Base-by-base conservation (phyloP, 2,797 vertebrate species). In the Microcaecilia unicolor region DNA sequence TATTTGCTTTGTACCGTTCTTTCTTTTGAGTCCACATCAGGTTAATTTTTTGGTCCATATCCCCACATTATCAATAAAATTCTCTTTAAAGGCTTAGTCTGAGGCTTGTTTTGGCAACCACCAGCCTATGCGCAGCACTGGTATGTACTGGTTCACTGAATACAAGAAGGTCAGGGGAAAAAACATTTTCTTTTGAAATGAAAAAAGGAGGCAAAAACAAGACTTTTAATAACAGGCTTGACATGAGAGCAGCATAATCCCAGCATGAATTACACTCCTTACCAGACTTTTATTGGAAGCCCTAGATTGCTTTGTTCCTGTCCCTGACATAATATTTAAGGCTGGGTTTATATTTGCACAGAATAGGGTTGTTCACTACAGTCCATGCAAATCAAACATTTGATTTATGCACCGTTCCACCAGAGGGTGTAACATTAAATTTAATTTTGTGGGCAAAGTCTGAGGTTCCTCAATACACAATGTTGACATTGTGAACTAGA, bases 371-470 rank as follows among this genome's bases (percentile, higher is more conserved):
- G 74, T 66, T 86, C 78, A 48, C 80, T 80, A 61, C 67, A 87
- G 77, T 88, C 86, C 88, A 95, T 93, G 92, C 92, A 97, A 89
- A 96, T 93, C 87, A 85, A 85, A 88, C 64, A 64, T 72, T 74
- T 96, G 92, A 97, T 96, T 95, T 93, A 97, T 95, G 90, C 89
- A 88, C 87, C 84, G 76, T 82, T 86, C 77, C 55, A 64, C 64
- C 48, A 37, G 77, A 81, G 80, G 83, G 85, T 88, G 88, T 84
- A 91, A 89, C 90, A 90, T 89, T 92, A 90, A 78, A 96, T 97
- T 91, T 92, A 93, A 97, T 97, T 93, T 89, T 90, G 87, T 78
- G 74, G 80, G 80, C 72, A 83, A 83, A 85, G 70, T 77, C 76
- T 36, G 51, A 71, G 74, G 54, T 82, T 59, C 76, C 75, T 58